phyloP scores from a whole-genome alignment of 2,113 vertebrate species.

The Bubo scandiacus region DNA sequence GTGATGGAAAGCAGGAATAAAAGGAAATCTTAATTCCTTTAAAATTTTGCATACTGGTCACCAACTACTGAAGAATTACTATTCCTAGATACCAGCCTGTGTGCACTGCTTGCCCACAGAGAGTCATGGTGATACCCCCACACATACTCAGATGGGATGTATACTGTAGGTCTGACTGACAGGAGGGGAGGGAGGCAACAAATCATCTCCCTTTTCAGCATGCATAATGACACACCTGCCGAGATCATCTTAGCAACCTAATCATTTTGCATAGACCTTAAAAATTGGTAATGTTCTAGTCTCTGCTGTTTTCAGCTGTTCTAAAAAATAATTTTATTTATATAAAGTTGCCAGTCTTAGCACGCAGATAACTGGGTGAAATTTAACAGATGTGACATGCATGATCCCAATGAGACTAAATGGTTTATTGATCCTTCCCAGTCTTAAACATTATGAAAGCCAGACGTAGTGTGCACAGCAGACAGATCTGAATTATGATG shows the following conservation, averaged over 20 bases:
- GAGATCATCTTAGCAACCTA: slow-evolving; percentile 6
- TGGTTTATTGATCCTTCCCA: slow-evolving; percentile 55
- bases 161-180: not conserved
- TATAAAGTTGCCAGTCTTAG: not conserved
- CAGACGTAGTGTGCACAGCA: not conserved
- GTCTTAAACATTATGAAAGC: slow-evolving; percentile 35
- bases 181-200: not conserved
- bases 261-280: not conserved
- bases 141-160: not conserved
- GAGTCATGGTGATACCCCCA: not conserved
- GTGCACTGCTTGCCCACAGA: not conserved
- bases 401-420: not conserved
- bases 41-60: not conserved
- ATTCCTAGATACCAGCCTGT: not conserved
- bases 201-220: not conserved
- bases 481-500: slow-evolving; percentile 6
- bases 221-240: slow-evolving; percentile 5
- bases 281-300: not conserved
- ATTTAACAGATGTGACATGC: slow-evolving; percentile 33
- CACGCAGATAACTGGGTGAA: not conserved
- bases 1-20: not conserved
- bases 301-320: not conserved
- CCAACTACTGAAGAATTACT: not conserved
- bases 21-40: not conserved
- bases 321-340: not conserved